Conservation (phyloP, 2,113 vertebrate genomes). For the Tympanuchus pallidicinctus region DNA sequence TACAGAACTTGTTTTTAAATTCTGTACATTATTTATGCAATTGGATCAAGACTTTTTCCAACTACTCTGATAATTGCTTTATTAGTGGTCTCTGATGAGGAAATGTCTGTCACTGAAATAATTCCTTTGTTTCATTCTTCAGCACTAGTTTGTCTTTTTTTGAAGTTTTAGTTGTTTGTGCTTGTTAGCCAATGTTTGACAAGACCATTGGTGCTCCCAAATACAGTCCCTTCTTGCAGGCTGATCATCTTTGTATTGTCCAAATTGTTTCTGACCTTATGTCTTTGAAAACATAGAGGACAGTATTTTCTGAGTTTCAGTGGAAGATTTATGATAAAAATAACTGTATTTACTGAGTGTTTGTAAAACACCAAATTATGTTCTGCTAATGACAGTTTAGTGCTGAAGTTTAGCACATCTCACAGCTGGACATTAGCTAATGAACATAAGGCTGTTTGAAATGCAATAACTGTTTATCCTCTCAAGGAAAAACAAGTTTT, state of each 20-base stretch:
- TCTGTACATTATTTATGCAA: neutral
- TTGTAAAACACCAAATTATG: neutral
- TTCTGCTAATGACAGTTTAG: conserved; percentile 3
- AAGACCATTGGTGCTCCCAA: neutral
- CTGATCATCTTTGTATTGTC: neutral
- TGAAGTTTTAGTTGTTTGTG: neutral
- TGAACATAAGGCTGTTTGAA: conserved; percentile 4
- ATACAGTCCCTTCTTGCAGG: neutral
- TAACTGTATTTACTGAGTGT: neutral
- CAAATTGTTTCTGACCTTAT: conserved; percentile 1
- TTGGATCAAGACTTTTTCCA: neutral
- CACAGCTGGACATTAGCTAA: conserved; percentile 49
- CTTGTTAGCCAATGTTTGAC: neutral
- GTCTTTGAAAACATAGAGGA: neutral
- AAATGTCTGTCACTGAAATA: neutral
- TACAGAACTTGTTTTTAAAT: neutral
- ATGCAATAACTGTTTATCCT: conserved; percentile 32
- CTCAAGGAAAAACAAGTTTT: conserved; percentile 12
- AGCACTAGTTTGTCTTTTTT: neutral
- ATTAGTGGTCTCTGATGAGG: neutral
- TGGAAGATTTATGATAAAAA: neutral
- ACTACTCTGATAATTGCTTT: neutral
- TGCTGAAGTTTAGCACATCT: conserved; percentile 23
- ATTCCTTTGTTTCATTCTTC: neutral
- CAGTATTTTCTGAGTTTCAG: neutral